Evolutionary conservation across 2,113 vertebrate genomes (phyloP).

Genomic region (Bufo gargarizans): DNA sequence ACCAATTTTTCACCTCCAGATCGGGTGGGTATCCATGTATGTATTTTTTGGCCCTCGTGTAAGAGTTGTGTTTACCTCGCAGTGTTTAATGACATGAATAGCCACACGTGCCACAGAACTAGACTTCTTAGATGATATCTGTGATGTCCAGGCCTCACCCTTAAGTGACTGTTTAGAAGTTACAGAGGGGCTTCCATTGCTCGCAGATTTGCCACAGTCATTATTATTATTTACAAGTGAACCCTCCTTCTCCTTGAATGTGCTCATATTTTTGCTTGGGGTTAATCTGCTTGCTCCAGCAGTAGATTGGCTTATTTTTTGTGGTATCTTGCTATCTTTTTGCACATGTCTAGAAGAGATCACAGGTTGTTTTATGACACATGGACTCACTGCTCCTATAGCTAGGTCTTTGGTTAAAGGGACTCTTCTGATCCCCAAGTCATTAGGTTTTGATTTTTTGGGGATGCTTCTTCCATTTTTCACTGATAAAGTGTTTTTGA

Average conservation of each 20-base stretch:
- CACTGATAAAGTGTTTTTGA: not conserved
- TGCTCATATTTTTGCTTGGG: not conserved
- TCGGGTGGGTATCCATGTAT: not conserved
- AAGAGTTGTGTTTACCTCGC: slow-evolving; percentile 28
- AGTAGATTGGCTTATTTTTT: not conserved
- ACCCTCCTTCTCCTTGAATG: slow-evolving; percentile 9
- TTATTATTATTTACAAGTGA: not conserved
- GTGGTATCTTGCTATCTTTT: slow-evolving; percentile 15
- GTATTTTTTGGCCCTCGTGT: slow-evolving; percentile 1
- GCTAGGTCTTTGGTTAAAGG: slow-evolving; percentile 16
- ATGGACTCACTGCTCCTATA: not conserved
- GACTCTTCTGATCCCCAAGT: slow-evolving; percentile 37
- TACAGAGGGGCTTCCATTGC: not conserved
- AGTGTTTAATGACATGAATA: slow-evolving; percentile 32
- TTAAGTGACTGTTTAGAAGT: not conserved
- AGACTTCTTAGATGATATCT: not conserved
- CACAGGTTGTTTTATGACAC: slow-evolving; percentile 4
- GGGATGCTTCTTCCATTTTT: slow-evolving; percentile 15
- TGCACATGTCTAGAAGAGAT: not conserved
- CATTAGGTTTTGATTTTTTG: slow-evolving; percentile 32
- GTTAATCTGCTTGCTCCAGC: slow-evolving; percentile 1
- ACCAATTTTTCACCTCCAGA: slow-evolving; percentile 38
- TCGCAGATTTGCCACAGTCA: slow-evolving; percentile 37
- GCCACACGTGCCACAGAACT: slow-evolving; percentile 32
- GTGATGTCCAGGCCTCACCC: slow-evolving; percentile 15